Base-by-base conservation (phyloP, 2,113 vertebrate species). In the Dryoscopus gambensis region DNA sequence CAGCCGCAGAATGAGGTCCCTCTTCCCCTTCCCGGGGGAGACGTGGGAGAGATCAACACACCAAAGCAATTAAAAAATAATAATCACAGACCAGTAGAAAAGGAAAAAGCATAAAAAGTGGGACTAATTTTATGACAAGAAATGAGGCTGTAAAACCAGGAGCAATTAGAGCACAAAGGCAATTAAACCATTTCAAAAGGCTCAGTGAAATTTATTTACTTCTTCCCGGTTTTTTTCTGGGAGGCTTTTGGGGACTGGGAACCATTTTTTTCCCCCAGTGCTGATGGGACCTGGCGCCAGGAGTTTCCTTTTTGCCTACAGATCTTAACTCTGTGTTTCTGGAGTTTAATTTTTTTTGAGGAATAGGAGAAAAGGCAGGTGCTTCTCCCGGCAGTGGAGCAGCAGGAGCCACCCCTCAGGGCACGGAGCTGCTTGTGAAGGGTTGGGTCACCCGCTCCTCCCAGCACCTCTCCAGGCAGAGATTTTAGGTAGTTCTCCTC, bases 131-230 rank as follows among this genome's bases (percentile, higher is more conserved):
- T 91, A 89, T 91, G 87, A 85, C 93, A 85, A 95, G 93, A 91
- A 95, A 93, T 57, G 74, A 94, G 90, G 89, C 92, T 91, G 87
- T 93, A 95, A 96, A 95, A 90, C 87, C 76, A 75, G 94, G 91
- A 95, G 89, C 95, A 95, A 95, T 97, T 95, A 93, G 93, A 95
- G 93, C 94, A 91, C 95, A 93, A 95, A 93, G 87, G 90, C 94
- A 95, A 94, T 95, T 95, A 93, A 63, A 79, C 12, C 1, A 42
- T 94, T 96, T 77, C 94, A 80, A 90, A 95, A 89, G 91, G 87
- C 87, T 95, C 71, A 28, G 70, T 88, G 93, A 90, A 85, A 91
- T 93, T 94, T 96, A 97, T 95, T 96, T 96, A 93, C 91, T 74
- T 11, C 67, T 87, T 40, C 22, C 10, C 24, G 64, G 4, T 67